These are phyloP conservation scores for Ennomos erosarius DNA, from an alignment of 2,888 invertebrate species.

Conservation along the genomic window DNA sequence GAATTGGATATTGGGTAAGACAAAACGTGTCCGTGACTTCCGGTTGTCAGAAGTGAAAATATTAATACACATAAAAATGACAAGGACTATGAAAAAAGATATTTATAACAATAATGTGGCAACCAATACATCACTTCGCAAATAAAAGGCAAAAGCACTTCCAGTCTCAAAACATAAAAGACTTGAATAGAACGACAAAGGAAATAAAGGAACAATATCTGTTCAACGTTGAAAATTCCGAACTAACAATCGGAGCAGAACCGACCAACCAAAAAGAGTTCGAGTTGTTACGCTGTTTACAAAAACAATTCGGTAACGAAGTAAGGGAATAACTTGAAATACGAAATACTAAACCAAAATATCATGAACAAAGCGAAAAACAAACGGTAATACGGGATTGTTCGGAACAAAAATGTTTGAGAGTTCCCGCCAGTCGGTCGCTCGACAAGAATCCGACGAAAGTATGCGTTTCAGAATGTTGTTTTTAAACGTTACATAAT, in stretches of 20 bases:
- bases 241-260: conserved; percentile 42
- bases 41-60: conserved; percentile 11
- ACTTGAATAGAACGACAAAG: conserved; percentile 30
- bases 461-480: conserved; percentile 56
- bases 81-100: conserved; percentile 12
- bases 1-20: conserved; percentile 21
- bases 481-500: conserved; percentile 51
- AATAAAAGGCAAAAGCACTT: conserved; percentile 25
- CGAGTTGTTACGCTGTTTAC: conserved; percentile 58
- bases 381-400: conserved; percentile 62
- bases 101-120: conserved; percentile 27
- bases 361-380: conserved; percentile 68
- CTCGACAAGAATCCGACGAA: conserved; percentile 55
- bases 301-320: conserved; percentile 66
- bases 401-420: conserved; percentile 61
- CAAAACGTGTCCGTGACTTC: conserved; percentile 24
- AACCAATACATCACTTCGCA: conserved; percentile 29
- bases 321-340: conserved; percentile 66
- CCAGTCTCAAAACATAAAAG: conserved; percentile 24
- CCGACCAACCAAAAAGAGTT: conserved; percentile 50
- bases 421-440: conserved; percentile 48
- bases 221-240: conserved; percentile 36
- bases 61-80: conserved; percentile 19
- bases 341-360: conserved; percentile 62
- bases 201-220: conserved; percentile 40